Percentiles rank a stretch among this genome's conserved stretches.
phyloP scores from a whole-genome alignment of 2,113 vertebrate genomes.

The Paedocypris sp. region DNA sequence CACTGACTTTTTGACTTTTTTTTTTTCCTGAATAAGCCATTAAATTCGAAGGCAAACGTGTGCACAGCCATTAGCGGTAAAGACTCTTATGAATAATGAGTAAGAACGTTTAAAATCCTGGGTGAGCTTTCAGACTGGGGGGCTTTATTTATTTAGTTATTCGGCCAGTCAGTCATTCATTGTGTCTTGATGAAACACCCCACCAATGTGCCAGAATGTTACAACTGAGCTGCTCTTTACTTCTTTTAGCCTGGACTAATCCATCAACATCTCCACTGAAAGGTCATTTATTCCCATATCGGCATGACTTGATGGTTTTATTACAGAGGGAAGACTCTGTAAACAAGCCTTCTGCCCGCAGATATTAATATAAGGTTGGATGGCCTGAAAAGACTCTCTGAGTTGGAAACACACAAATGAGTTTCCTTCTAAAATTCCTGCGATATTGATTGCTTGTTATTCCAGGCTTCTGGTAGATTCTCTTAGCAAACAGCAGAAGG shows the following conservation, averaged over 20 bases:
- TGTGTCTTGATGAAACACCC: background rate
- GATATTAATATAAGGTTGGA: conserved; percentile 17
- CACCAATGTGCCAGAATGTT: no score
- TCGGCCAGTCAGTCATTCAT: background rate
- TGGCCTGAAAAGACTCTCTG: conserved; percentile 6
- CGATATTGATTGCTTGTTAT: conserved; percentile 18
- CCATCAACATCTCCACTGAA: background rate
- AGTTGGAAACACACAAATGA: background rate
- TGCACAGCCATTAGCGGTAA: no score
- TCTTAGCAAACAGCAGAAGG: conserved; percentile 18
- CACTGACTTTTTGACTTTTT: no score
- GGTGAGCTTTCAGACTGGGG: no score
- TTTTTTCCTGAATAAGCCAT: no score
- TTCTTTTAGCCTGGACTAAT: background rate
- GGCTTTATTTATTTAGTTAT: no score
- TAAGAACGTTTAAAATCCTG: no score
- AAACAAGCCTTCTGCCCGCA: background rate
- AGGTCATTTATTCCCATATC: background rate
- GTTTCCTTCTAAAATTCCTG: background rate
- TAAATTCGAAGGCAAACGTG: no score
- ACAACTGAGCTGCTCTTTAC: background rate
- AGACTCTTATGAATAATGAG: no score
- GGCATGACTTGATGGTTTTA: background rate
- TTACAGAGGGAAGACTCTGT: background rate
- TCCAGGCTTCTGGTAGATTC: conserved; percentile 12